Base-by-base conservation (phyloP, 2,113 vertebrate species). In the Ictidomys tridecemlineatus region DNA sequence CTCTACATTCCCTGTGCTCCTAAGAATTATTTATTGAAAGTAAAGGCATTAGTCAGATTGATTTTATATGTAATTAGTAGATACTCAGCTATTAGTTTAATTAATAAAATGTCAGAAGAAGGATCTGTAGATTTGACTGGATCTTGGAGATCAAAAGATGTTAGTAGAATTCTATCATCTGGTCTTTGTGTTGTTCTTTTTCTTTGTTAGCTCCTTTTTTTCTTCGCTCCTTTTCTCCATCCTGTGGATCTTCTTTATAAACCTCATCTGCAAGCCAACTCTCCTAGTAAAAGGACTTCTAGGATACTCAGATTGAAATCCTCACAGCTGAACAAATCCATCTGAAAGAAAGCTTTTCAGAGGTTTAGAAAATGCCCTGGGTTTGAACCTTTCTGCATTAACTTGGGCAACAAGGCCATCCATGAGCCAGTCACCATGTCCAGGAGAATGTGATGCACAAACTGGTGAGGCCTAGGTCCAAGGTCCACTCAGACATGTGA, bases 11-110 rank as follows among this genome's bases (percentile, higher is more conserved):
- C 7, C 48, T 89, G 45, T 37, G 28, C 12, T 22, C 76, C 34
- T 92, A 79, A 74, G 24, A 87, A 61, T 78, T 92, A 91, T 67
- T 76, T 58, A 74, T 70, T 69, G 83, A 88, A 93, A 82, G 17
- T 85, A 69, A 91, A 88, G 45, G 11, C 14, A 30, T 89, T 61
- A 30, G 28, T 45, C 37, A 80, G 32, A 26, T 51, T 83, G 53
- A 24, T 69, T 82, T 85, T 85, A 0, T 37, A 42, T 69, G 28
- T n/a, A 77, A 77, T 83, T 89, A 82, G 30, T 85, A 91, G 78
- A 85, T 42, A 88, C 2, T 65, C 30, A 86, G 88, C 37, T 42
- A 37, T 53, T 86, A 89, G 26, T 78, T 69, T 45, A 88, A 42
- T 65, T 65, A 73, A 67, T 24, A 61, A 65, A 45, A 53, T 51